These are phyloP conservation scores for Zaprionus obscuricornis DNA, from an alignment of 2,888 invertebrate genomes.

Conservation along the genomic window DNA sequence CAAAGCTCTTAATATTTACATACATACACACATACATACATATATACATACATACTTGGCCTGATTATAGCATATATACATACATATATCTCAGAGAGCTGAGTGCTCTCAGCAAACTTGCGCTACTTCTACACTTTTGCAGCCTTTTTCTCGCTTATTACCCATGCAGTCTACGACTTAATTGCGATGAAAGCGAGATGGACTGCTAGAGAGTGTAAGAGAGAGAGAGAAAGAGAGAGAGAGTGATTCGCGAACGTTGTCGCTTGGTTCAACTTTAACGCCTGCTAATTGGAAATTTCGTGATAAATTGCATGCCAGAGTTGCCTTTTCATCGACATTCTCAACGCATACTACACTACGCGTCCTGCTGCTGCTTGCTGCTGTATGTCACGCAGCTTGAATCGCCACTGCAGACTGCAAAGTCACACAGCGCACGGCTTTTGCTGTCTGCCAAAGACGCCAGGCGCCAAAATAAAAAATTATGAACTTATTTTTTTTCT, in stretches of 20 bases:
- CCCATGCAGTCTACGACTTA: conserved; percentile 28
- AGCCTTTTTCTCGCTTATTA: conserved; percentile 2
- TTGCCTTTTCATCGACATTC: not conserved
- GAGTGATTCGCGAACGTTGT: conserved; percentile 30
- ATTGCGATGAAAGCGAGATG: conserved; percentile 27
- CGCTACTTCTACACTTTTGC: not conserved
- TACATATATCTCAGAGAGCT: not conserved
- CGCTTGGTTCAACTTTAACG: conserved; percentile 43
- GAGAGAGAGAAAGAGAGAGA: not conserved
- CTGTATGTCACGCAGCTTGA: not conserved
- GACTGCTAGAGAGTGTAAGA: not conserved
- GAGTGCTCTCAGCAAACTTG: not conserved
- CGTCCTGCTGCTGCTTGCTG: not conserved
- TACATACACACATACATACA: too few species aligned
- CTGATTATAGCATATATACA: conserved; percentile 50
- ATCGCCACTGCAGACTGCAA: too few species aligned
- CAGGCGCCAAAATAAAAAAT: too few species aligned
- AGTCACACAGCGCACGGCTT: too few species aligned
- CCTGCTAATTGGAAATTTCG: conserved; percentile 59
- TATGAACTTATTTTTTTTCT: too few species aligned
- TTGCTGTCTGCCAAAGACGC: not conserved
- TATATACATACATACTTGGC: conserved; percentile 16
- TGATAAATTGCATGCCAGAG: conserved; percentile 53
- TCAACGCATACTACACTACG: not conserved
- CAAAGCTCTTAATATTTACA: conserved; percentile 31